Evolutionary conservation across 2,113 vertebrate genomes (phyloP), one percentile per base, ranked within the genome.

Genomic region (Mungos mungo): DNA sequence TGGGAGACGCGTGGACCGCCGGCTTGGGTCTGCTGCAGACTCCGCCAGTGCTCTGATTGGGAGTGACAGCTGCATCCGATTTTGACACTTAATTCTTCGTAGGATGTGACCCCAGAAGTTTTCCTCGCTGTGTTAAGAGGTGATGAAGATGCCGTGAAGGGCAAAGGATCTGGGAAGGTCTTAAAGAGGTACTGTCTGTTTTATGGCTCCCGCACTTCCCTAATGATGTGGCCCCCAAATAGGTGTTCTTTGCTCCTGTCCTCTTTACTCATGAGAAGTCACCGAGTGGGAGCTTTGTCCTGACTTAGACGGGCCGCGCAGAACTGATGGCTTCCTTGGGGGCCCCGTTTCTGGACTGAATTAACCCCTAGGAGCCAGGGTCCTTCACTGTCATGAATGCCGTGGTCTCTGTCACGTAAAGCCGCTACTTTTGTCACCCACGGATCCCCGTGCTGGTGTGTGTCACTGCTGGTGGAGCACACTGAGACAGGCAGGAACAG

Each of bases 121-220:
- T 99, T 99, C 98, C 98, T 99, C 97, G 99, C 99, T 0, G 99
- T 99, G 97, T 98, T 99, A 97, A 99, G 98, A 98, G 99, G 99
- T 0, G 99, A 99, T 65, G 94, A 69, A 0, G 98, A 99, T 65
- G 98, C 98, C 18, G 82, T 99, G 88, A 99, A 98, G 84, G 99
- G 99, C 0, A 97, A 98, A 33, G 99, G 99, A 54, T 99, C 99
- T 68, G 99, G 99, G 77, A 99, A 99, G 98, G 99, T 99, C 72
- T 68, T 99, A 89, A 99, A 99, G 97, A 99, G 99, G 99, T 98
- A 98, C 99, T 52, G 3, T 80, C 87, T 68, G 25, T 41, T 97
- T 88, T 23, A 31, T 3, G 76, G 95, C 52, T 45, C 7, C n/a
- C 33, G 7, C 18, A 0, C n/a, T 38, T 33, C 89, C 41, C 38